Conservation (phyloP, 2,888 invertebrate species). For the Coleophora flavipennella region DNA sequence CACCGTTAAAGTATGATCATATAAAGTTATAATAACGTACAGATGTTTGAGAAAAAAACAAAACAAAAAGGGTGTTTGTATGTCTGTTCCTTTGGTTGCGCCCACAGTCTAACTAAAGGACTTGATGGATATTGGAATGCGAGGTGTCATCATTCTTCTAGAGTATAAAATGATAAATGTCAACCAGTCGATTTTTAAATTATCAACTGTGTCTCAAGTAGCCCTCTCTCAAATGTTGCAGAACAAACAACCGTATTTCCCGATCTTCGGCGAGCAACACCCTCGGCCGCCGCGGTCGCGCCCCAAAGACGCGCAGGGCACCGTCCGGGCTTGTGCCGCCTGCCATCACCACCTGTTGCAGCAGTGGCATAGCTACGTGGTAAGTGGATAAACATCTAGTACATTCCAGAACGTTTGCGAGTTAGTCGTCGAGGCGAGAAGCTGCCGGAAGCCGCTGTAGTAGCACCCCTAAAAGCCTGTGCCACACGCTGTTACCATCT, state of each 20-base stretch:
- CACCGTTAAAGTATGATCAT: too few species aligned
- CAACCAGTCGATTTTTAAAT: too few species aligned
- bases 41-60: too few species aligned
- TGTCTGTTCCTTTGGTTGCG: too few species aligned
- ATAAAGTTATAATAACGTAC: too few species aligned
- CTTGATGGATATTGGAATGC: too few species aligned
- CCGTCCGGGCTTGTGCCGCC: conserved; percentile 84
- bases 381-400: conserved; percentile 22
- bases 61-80: too few species aligned
- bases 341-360: conserved; percentile 89
- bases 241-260: conserved; percentile 79
- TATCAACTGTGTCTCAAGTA: not conserved
- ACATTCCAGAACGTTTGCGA: not conserved
- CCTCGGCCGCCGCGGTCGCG: conserved; percentile 88
- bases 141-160: too few species aligned
- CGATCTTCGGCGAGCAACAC: conserved; percentile 82
- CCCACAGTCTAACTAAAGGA: too few species aligned
- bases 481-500: conserved; percentile 88
- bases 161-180: too few species aligned
- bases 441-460: conserved; percentile 77
- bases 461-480: conserved; percentile 92
- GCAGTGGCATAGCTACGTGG: conserved; percentile 89
- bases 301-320: conserved; percentile 87
- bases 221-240: conserved; percentile 22
- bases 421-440: too few species aligned